Percentiles rank a stretch among this genome's conserved stretches.
Conservation (phyloP, 2,888 invertebrate species). For the Chrysopilus asiliformis region DNA sequence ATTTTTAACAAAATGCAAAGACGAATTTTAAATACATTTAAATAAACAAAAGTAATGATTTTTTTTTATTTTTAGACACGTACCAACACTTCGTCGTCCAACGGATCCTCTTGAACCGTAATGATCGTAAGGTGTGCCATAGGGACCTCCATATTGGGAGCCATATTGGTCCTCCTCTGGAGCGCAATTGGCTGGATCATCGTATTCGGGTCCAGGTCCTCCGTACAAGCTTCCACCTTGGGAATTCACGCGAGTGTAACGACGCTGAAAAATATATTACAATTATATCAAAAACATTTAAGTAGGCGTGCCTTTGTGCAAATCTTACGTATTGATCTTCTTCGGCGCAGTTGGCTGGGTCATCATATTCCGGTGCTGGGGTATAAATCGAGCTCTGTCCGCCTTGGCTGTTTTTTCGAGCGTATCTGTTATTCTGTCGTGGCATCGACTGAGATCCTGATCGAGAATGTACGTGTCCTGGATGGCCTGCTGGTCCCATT, state of each 20-base stretch:
- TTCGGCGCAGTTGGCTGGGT: slow-evolving; percentile 83
- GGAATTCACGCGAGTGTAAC: slow-evolving; percentile 57
- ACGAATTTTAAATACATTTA: not conserved
- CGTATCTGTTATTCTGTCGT: slow-evolving; percentile 56
- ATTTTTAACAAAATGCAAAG: not conserved
- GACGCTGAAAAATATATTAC: slow-evolving; percentile 34
- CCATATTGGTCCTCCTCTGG: slow-evolving; percentile 87
- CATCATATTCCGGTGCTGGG: slow-evolving; percentile 80
- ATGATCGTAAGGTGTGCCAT: slow-evolving; percentile 80
- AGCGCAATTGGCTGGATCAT: slow-evolving; percentile 84
- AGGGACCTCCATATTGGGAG: slow-evolving; percentile 59
- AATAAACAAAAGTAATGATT: not conserved
- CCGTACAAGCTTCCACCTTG: slow-evolving; percentile 49
- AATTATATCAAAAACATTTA: not conserved
- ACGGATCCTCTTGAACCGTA: slow-evolving; percentile 78
- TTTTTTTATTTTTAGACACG: slow-evolving; percentile 11
- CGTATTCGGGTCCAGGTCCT: slow-evolving; percentile 71
- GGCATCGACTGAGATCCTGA: slow-evolving; percentile 84
- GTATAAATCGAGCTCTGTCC: slow-evolving; percentile 73
- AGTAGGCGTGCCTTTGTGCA: not conserved
- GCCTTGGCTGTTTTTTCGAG: slow-evolving; percentile 61
- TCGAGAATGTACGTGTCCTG: slow-evolving; percentile 65
- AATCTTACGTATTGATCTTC: slow-evolving; percentile 71
- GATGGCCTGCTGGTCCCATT: slow-evolving; percentile 66
- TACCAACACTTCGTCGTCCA: slow-evolving; percentile 47